These are phyloP conservation scores for Forbesichthys agassizii DNA, from an alignment of 2,113 vertebrate genomes.

Conservation along the genomic window DNA sequence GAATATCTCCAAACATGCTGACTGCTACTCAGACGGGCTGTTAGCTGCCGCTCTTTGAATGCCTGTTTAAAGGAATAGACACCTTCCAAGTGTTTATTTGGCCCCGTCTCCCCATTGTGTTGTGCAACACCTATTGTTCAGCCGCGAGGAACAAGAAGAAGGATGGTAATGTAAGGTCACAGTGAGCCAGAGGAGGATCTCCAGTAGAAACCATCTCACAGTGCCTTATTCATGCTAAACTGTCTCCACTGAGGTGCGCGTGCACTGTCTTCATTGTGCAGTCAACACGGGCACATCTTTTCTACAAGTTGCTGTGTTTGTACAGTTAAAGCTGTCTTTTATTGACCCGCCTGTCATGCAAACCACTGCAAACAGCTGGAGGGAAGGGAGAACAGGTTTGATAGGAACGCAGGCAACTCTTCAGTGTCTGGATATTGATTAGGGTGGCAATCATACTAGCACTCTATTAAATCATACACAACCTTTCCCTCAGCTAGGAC, in stretches of 20 bases:
- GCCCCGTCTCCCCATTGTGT: too few species aligned
- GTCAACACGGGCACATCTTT: not conserved
- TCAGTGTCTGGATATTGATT: conserved; percentile 62
- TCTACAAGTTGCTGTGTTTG: conserved; percentile 3
- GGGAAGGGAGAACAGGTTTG: conserved; percentile 17
- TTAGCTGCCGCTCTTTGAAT: conserved; percentile 15
- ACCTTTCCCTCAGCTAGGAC: conserved; percentile 37
- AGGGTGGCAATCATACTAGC: conserved; percentile 49
- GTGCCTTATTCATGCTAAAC: not conserved
- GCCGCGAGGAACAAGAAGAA: too few species aligned
- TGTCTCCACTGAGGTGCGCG: not conserved
- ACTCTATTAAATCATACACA: conserved; percentile 63
- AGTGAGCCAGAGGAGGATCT: not conserved
- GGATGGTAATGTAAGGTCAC: not conserved
- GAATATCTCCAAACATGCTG: conserved; percentile 8
- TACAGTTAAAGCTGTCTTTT: conserved; percentile 11
- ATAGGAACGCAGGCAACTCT: conserved; percentile 50
- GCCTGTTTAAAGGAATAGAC: not conserved
- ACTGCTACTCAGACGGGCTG: conserved; percentile 8
- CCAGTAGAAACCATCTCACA: not conserved
- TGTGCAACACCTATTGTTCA: too few species aligned
- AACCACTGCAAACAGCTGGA: conserved; percentile 23
- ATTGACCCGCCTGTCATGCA: conserved; percentile 23
- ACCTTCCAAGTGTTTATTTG: not conserved
- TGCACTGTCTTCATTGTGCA: conserved; percentile 3